Percentiles rank a stretch among this genome's conserved stretches.
Evolutionary conservation across 2,888 invertebrate genomes (phyloP).

Genomic region (Tenthredo livida): DNA sequence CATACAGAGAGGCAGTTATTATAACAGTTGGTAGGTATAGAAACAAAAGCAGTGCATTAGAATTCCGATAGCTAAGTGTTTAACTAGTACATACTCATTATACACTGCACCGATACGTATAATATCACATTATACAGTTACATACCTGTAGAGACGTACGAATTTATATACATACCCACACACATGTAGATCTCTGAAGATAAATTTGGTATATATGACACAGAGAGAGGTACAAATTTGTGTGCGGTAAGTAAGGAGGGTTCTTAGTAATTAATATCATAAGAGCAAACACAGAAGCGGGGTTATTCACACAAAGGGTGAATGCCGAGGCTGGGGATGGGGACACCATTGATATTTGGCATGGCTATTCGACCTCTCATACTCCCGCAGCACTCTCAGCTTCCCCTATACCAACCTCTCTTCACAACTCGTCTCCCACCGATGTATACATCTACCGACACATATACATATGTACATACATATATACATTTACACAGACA

Average conservation of each 20-base stretch:
- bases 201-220: background rate
- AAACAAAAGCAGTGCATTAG: conserved; percentile 1
- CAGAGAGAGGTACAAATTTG: conserved; percentile 62
- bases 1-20: background rate
- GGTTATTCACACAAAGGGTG: conserved; percentile 44
- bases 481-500: background rate
- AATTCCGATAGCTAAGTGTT: conserved; percentile 20
- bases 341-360: conserved; percentile 45
- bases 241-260: conserved; percentile 67
- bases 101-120: background rate
- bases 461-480: background rate
- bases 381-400: conserved; percentile 40
- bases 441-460: background rate
- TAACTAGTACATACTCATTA: conserved; percentile 24
- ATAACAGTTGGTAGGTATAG: background rate
- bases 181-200: background rate
- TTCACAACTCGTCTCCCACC: background rate
- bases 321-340: background rate
- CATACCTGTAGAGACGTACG: background rate
- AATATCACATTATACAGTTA: too few relatives aligned
- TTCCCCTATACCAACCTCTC: conserved; percentile 20
- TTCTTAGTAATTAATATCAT: conserved; percentile 72
- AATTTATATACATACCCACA: background rate
- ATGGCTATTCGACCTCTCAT: conserved; percentile 36
- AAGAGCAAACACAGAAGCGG: conserved; percentile 59